Conservation (phyloP, 2,888 invertebrate species). For the Aphidoletes aphidimyza region DNA sequence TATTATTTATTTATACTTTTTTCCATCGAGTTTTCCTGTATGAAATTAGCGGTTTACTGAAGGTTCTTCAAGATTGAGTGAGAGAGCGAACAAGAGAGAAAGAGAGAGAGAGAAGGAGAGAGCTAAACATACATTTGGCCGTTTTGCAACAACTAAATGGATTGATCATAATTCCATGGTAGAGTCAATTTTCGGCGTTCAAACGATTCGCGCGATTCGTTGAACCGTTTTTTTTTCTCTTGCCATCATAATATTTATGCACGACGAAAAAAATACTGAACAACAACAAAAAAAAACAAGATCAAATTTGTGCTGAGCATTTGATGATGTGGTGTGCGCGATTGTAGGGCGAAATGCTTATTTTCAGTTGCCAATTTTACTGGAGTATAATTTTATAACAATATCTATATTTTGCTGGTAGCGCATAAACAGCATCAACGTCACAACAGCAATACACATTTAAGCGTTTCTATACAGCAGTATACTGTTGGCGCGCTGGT, state of each 20-base stretch:
- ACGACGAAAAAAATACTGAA: neutral
- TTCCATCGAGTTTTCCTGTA: neutral
- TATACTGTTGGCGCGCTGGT: too few relatives aligned
- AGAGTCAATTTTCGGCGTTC: constrained; percentile 3
- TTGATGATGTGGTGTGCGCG: neutral
- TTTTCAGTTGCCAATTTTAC: constrained; percentile 27
- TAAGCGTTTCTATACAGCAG: neutral
- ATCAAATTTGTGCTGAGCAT: neutral
- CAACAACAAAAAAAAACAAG: neutral
- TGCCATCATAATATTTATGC: neutral
- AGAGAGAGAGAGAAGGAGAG: neutral
- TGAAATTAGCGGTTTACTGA: neutral
- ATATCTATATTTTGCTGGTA: constrained; percentile 41
- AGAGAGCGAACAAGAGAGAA: too few relatives aligned
- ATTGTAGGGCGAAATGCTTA: neutral
- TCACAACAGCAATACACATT: neutral
- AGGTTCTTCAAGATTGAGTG: neutral
- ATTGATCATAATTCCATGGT: neutral
- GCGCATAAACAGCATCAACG: constrained; percentile 36
- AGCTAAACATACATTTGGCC: neutral
- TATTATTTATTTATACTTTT: neutral
- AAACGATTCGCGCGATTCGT: neutral
- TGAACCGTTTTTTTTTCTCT: neutral
- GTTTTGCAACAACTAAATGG: neutral
- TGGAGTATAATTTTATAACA: constrained; percentile 22